Evolutionary conservation across 2,888 invertebrate species (phyloP).

Genomic region (Xylota segnis): DNA sequence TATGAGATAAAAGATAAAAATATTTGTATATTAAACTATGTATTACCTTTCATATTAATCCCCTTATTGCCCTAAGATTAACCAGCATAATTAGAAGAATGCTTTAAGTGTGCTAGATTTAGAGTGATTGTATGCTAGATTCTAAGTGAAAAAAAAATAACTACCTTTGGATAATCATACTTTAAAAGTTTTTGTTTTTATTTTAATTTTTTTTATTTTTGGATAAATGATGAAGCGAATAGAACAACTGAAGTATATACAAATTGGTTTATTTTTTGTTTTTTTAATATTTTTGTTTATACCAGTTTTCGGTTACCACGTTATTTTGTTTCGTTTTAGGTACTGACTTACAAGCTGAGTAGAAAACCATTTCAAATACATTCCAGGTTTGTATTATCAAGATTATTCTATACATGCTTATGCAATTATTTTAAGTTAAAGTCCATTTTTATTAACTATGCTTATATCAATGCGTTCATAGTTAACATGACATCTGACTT

Average conservation of each 20-base stretch:
- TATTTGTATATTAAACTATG: conserved; percentile 51
- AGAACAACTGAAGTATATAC: neutral
- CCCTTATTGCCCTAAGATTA: conserved; percentile 51
- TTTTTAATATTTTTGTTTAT: too few relatives aligned
- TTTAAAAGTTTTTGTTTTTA: neutral
- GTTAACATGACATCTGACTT: too few relatives aligned
- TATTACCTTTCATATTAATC: conserved; percentile 43
- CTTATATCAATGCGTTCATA: too few relatives aligned
- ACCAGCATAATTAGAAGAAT: conserved; percentile 39
- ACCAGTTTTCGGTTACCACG: too few relatives aligned
- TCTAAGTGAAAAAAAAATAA: conserved; percentile 23
- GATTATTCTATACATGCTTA: too few relatives aligned
- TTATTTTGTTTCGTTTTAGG: too few relatives aligned
- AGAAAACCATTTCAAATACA: too few relatives aligned
- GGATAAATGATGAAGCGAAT: conserved; percentile 8
- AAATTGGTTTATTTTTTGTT: neutral
- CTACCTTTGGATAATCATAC: conserved; percentile 25
- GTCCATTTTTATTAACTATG: too few relatives aligned
- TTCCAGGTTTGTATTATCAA: too few relatives aligned
- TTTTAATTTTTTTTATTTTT: neutral
- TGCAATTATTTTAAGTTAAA: too few relatives aligned
- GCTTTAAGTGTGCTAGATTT: conserved; percentile 73
- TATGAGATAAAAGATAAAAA: conserved; percentile 40
- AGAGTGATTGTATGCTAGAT: conserved; percentile 55
- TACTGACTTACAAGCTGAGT: too few relatives aligned